Evolutionary conservation across 2,888 invertebrate species (phyloP).

Genomic region (Parochlus steinenii): DNA sequence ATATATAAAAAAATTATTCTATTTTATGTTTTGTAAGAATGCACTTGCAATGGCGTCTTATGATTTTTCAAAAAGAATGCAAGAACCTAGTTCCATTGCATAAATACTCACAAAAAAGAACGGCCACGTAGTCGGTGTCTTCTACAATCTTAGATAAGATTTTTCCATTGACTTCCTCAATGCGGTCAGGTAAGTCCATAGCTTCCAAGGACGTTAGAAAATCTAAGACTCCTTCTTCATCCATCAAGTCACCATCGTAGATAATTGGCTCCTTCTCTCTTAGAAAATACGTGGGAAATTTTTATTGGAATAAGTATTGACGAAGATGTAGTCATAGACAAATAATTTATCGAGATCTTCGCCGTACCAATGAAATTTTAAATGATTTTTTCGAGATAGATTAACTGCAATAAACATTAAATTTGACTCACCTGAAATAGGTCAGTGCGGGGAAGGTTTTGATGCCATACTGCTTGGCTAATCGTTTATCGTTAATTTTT

Average conservation of each 20-base stretch:
- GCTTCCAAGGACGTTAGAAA: conserved; percentile 88
- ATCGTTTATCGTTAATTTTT: conserved; percentile 89
- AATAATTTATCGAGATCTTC: no score
- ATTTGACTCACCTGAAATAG: conserved; percentile 47
- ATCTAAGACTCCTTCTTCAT: conserved; percentile 83
- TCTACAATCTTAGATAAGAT: conserved; percentile 79
- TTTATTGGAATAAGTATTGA: no score
- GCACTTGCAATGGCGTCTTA: no score
- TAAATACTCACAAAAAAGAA: conserved; percentile 77
- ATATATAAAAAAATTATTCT: not conserved
- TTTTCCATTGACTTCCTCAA: conserved; percentile 87
- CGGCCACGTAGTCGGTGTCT: conserved; percentile 82
- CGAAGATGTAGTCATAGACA: no score
- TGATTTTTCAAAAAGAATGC: no score
- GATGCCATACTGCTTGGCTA: conserved; percentile 92
- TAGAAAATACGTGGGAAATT: no score
- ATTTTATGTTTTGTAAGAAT: no score
- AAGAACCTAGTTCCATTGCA: no score
- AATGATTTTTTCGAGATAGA: no score
- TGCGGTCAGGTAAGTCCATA: conserved; percentile 86
- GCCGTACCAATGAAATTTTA: no score
- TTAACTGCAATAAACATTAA: no score
- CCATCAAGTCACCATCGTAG: conserved; percentile 93
- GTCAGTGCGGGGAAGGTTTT: conserved; percentile 91
- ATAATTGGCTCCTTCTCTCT: conserved; percentile 92